These are phyloP conservation scores for Varecia variegata DNA, from an alignment of 2,797 vertebrate species.

Conservation along the genomic window DNA sequence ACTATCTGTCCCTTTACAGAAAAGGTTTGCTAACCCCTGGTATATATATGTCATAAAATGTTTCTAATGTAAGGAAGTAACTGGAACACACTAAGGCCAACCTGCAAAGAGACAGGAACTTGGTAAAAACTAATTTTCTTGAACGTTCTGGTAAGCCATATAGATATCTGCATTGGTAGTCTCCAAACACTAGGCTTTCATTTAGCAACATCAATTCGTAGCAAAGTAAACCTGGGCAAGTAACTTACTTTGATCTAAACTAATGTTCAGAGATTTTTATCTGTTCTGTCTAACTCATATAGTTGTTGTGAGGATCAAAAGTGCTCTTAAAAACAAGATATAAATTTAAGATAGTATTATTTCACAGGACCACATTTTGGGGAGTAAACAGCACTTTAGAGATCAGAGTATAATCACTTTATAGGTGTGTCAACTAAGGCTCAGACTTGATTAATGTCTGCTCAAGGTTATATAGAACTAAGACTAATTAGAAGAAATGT, in stretches of 20 bases:
- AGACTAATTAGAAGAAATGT: background rate
- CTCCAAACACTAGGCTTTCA: background rate
- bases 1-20: background rate
- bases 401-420: background rate
- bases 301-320: background rate
- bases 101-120: background rate
- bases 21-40: background rate
- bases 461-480: background rate
- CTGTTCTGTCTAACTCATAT: background rate
- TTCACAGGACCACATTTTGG: background rate
- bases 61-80: conserved; percentile 9
- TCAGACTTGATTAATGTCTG: background rate
- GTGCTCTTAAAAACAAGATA: background rate
- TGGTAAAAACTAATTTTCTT: background rate
- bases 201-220: background rate
- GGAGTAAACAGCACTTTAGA: background rate
- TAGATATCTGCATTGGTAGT: background rate
- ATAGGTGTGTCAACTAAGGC: background rate
- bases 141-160: background rate
- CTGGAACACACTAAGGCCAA: conserved; percentile 3
- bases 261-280: background rate
- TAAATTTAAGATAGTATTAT: background rate
- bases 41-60: background rate
- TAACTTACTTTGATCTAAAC: background rate
- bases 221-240: background rate